Evolutionary conservation across 2,113 vertebrate genomes (phyloP), one percentile per base, ranked within the genome.

Genomic region (Engraulis encrasicolus): DNA sequence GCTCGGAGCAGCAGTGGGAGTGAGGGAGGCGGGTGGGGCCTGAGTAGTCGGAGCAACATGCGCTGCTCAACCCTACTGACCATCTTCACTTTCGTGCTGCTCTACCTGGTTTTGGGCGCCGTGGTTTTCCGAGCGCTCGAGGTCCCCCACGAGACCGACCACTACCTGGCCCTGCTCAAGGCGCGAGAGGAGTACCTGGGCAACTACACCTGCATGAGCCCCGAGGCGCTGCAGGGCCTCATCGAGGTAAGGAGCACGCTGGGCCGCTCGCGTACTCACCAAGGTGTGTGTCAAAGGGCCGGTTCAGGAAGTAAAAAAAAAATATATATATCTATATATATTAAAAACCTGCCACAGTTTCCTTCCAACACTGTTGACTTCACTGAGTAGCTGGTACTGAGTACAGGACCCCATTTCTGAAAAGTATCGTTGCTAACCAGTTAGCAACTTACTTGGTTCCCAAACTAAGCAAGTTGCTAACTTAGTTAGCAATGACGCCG

Each of bases 91-190:
- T 89, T 93, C 49, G 96, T 98, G 87, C 91, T 97, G 40, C 93
- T 95, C 4, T 98, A 98, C 94, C 86, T 98, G 92, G 94, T 97
- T 80, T 91, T 95, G 14, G 97, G 97, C 0, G 97, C 97, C 0
- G 90, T 97, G 78, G 94, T 98, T 85, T 98, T 98, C 89, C 95
- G 92, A 27, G 88, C 93, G 31, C 90, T 98, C 86, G 97, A 98
- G 91, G 77, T 93, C 78, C 96, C 96, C 0, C 78, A 85, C 0
- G 96, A 97, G 83, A 88, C 93, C 81, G 80, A 81, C 27, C 91
- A 93, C 58, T 91, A 96, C 84, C 61, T 18, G 52, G 58, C 83
- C 6, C 90, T 98, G 87, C 90, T 88, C 74, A 78, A 86, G 14
- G 82, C 84, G 0, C 94, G 91, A 0, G 87, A 82, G 6, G 89